Conservation (phyloP, 2,888 invertebrate species). For the Hybos culiciformis region DNA sequence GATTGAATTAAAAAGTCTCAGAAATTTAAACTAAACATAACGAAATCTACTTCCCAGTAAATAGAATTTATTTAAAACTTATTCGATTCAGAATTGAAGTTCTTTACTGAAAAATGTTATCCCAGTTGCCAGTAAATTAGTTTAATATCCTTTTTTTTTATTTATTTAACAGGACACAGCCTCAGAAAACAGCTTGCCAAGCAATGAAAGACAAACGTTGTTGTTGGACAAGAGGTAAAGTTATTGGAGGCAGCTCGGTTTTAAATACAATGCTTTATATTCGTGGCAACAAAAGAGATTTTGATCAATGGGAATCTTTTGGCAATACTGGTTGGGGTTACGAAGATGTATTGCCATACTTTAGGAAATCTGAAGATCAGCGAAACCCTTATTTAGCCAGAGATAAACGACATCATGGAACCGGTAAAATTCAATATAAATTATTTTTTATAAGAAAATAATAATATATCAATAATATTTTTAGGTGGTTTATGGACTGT, state of each 20-base stretch:
- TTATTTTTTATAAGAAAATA: background rate
- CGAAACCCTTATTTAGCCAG: slow-evolving; percentile 74
- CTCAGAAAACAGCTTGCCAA: slow-evolving; percentile 69
- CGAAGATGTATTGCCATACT: slow-evolving; percentile 67
- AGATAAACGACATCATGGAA: slow-evolving; percentile 53
- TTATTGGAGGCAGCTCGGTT: slow-evolving; percentile 75
- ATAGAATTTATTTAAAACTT: too few species aligned
- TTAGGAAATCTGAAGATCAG: slow-evolving; percentile 78
- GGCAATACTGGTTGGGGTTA: slow-evolving; percentile 85
- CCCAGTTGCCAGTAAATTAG: too few species aligned
- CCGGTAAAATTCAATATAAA: slow-evolving; percentile 38
- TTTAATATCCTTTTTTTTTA: too few species aligned
- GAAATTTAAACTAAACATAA: too few species aligned
- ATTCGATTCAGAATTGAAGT: too few species aligned
- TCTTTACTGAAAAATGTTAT: too few species aligned
- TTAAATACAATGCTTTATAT: slow-evolving; percentile 87
- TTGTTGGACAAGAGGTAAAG: slow-evolving; percentile 82
- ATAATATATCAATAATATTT: background rate
- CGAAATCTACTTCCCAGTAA: too few species aligned
- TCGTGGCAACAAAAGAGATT: slow-evolving; percentile 75
- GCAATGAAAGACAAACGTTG: slow-evolving; percentile 75
- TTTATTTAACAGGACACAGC: slow-evolving; percentile 54
- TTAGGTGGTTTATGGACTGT: slow-evolving; percentile 36
- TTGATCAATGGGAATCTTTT: slow-evolving; percentile 69
- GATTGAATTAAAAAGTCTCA: too few species aligned